A percentile compares a stretch with the other conserved stretches of the same genome.
Conservation (phyloP, 2,888 invertebrate genomes). For the Rutpela maculata region DNA sequence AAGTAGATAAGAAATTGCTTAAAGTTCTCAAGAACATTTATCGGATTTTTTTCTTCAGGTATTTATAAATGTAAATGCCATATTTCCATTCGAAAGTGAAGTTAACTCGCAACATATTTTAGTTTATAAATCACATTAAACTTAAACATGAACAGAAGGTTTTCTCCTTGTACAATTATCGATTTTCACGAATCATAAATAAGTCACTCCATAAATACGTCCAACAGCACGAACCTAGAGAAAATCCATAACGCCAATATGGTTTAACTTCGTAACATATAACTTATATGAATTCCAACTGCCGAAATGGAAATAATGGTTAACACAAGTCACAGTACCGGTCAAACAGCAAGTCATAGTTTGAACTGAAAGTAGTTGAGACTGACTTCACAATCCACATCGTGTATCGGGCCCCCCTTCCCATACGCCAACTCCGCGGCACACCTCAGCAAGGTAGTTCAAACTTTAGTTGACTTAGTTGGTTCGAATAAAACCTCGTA, state of each 20-base stretch:
- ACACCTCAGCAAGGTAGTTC: slow-evolving; percentile 66
- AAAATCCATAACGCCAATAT: slow-evolving; percentile 25
- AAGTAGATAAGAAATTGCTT: too few species aligned
- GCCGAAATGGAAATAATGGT: slow-evolving; percentile 21
- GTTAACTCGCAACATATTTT: too few species aligned
- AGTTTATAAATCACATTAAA: too few species aligned
- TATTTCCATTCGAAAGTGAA: too few species aligned
- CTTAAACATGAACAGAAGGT: neutral
- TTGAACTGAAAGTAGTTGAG: slow-evolving; percentile 44
- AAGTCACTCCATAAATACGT: slow-evolving; percentile 18
- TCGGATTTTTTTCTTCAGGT: too few species aligned
- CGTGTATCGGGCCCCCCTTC: slow-evolving; percentile 58
- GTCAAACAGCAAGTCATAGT: slow-evolving; percentile 49
- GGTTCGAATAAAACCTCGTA: slow-evolving; percentile 61
- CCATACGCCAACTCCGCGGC: slow-evolving; percentile 57
- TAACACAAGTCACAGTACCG: slow-evolving; percentile 43
- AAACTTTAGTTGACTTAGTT: slow-evolving; percentile 62
- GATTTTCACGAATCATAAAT: slow-evolving; percentile 31
- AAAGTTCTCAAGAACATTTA: too few species aligned
- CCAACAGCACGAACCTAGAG: slow-evolving; percentile 17
- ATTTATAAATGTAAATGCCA: too few species aligned
- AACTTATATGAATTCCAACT: neutral
- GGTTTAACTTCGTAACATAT: neutral
- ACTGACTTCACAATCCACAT: slow-evolving; percentile 39
- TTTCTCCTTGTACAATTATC: neutral